Evolutionary conservation across 2,113 vertebrate genomes (phyloP).

Genomic region (Aspiorhynchus laticeps): DNA sequence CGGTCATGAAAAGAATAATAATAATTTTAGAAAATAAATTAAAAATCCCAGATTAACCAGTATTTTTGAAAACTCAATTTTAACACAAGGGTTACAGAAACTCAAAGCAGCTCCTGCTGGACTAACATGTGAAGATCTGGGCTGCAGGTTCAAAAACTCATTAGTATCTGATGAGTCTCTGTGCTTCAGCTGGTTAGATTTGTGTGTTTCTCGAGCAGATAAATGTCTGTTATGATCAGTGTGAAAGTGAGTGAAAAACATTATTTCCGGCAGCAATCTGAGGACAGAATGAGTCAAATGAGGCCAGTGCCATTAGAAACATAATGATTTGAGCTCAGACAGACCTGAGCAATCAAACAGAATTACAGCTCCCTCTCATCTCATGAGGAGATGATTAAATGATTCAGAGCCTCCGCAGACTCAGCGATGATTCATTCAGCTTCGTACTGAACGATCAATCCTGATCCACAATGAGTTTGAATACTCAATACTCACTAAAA

Average conservation of each 20-base stretch:
- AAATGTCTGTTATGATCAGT: neutral
- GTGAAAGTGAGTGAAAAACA: neutral
- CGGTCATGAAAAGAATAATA: no score
- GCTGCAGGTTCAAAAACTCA: neutral
- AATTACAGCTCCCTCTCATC: conserved; percentile 12
- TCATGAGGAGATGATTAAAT: neutral
- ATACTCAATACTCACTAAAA: neutral
- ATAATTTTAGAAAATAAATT: no score
- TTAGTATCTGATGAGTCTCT: no score
- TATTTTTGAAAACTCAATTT: no score
- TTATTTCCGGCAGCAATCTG: neutral
- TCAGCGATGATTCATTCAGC: neutral
- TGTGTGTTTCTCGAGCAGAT: neutral
- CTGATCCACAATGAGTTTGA: neutral
- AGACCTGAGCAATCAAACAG: conserved; percentile 9
- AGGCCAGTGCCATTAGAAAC: neutral
- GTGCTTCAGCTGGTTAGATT: no score
- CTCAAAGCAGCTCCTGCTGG: neutral
- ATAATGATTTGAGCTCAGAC: neutral
- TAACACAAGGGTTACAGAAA: neutral
- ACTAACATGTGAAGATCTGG: neutral
- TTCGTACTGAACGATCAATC: neutral
- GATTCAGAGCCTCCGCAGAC: neutral
- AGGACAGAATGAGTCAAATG: neutral
- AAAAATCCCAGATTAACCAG: no score